Base-by-base conservation (phyloP, 2,113 vertebrate genomes). In the Connochaetes taurinus region DNA sequence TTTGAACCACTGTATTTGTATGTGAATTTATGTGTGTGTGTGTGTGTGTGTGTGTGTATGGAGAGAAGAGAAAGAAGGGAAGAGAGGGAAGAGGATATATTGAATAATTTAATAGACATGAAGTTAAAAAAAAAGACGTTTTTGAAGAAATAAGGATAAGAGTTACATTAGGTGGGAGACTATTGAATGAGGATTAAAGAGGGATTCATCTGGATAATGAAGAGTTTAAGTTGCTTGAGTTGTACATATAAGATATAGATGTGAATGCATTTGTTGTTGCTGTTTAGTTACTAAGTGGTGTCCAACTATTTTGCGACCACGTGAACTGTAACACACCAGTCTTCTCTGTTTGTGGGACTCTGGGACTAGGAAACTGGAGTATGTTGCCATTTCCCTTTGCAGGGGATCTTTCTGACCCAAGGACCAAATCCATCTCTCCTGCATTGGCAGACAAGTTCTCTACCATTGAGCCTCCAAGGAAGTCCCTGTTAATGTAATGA, bases 81-180 rank as follows among this genome's bases (percentile, higher is more conserved):
- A 43, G 71, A 43, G 71, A 43, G 4, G 43, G 15, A 27, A 85
- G 29, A 76, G 33, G 27, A 60, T n/a, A 78, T 31, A n/a, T n/a
- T 31, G 33, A 87, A 87, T 78, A 85, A 60, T 53, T 58, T 45
- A 23, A 74, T 12, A 36, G 27, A 7, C 12, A 31, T 29, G 31
- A 86, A 58, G 2, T 76, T 50, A 3, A 36, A 76, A 43, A 74
- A 14, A 33, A 64, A 53, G 36, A 64, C 1, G 2, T 31, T 5
- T 50, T 93, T n/a, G 27, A 78, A 78, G 53, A 93, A 78, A 93
- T 52, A 76, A 60, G 31, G 8, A 15, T 60, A 87, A 15, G 29
- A 33, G 17, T 78, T 93, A 87, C 25, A 87, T 76, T 76, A 10
- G 10, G 16, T 36, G 23, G 82, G 23, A 76, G 31, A 71, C 29